These are phyloP conservation scores for Myopa tessellatipennis DNA, from an alignment of 2,888 invertebrate genomes.

Conservation along the genomic window DNA sequence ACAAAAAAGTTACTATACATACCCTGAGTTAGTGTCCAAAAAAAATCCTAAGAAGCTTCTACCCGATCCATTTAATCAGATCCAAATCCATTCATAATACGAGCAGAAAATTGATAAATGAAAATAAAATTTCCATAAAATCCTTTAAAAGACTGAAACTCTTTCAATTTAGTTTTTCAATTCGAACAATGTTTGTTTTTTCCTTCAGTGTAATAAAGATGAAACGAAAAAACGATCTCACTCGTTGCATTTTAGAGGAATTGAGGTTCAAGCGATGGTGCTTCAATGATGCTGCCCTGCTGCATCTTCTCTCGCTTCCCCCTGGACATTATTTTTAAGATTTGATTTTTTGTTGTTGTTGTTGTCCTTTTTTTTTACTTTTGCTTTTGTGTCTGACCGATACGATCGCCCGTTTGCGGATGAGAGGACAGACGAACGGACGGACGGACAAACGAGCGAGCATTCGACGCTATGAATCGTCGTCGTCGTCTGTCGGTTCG, in stretches of 20 bases:
- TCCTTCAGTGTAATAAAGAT: slow-evolving; percentile 22
- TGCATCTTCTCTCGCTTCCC: neutral
- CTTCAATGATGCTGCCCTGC: neutral
- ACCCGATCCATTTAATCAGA: neutral
- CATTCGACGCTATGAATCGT: slow-evolving; percentile 29
- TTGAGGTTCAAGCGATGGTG: slow-evolving; percentile 28
- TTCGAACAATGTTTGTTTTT: neutral
- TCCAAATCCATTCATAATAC: neutral
- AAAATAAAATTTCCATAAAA: slow-evolving; percentile 1
- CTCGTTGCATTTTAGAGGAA: slow-evolving; percentile 23
- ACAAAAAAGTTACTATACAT: no score
- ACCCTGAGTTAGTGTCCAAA: no score
- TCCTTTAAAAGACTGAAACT: neutral
- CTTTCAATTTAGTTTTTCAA: no score
- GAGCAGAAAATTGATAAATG: neutral
- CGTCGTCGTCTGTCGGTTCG: slow-evolving; percentile 58
- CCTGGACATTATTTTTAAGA: slow-evolving; percentile 16
- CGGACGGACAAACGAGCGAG: slow-evolving; percentile 24
- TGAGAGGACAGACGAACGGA: slow-evolving; percentile 41
- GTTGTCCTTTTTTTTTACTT: slow-evolving; percentile 11
- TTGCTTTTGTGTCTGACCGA: slow-evolving; percentile 31
- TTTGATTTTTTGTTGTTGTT: slow-evolving; percentile 4
- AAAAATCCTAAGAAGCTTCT: neutral
- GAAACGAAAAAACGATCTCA: slow-evolving; percentile 33
- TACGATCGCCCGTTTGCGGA: slow-evolving; percentile 35